phyloP scores from a whole-genome alignment of 2,797 vertebrate species.

The Molossus alvarezi region DNA sequence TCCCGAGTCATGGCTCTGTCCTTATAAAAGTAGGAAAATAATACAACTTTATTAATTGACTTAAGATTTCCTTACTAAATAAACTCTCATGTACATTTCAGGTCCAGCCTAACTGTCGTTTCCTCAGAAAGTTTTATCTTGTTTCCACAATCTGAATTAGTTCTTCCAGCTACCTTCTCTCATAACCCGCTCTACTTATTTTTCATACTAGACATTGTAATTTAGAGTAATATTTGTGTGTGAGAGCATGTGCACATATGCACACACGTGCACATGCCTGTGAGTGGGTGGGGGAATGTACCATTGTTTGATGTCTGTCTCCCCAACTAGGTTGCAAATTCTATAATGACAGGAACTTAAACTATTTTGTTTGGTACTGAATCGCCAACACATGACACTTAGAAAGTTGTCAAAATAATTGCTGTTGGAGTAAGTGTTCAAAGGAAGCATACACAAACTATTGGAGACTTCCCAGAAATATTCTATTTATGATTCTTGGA shows the following conservation, averaged over 20 bases:
- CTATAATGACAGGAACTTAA: not conserved
- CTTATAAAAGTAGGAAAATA: not conserved
- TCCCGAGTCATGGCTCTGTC: not conserved
- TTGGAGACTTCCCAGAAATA: not conserved
- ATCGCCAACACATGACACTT: not conserved
- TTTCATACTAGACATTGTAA: not conserved
- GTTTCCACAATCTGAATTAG: not conserved
- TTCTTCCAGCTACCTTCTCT: not conserved
- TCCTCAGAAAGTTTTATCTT: not conserved
- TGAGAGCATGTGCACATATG: not conserved
- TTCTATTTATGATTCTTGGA: not conserved
- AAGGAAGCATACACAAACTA: not conserved
- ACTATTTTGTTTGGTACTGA: not conserved
- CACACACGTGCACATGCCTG: not conserved
- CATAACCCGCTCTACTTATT: not conserved
- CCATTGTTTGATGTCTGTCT: not conserved
- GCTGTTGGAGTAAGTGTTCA: not conserved
- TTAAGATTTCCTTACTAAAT: slow-evolving; percentile 9
- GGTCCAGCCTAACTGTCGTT: not conserved
- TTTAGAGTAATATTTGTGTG: not conserved
- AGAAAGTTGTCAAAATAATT: slow-evolving; percentile 59
- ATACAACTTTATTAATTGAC: slow-evolving; percentile 1
- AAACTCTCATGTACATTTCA: not conserved
- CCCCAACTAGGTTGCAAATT: not conserved
- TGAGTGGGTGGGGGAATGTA: not conserved